Conservation (phyloP, 2,113 vertebrate genomes). For the Pantherophis guttatus region DNA sequence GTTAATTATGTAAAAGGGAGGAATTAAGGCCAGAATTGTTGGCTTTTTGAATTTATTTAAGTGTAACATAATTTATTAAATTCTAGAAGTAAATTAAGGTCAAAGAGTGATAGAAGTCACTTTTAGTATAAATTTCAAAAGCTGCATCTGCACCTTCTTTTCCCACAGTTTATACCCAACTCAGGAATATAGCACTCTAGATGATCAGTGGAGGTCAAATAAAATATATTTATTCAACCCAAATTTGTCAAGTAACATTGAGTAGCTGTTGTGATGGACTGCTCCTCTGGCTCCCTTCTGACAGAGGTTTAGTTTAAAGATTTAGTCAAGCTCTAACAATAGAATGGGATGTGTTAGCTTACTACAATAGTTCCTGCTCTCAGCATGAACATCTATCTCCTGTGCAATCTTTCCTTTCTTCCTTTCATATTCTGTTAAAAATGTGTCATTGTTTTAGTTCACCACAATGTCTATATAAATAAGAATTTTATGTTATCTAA, state of each 20-base stretch:
- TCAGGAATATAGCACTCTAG: not conserved
- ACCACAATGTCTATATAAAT: not conserved
- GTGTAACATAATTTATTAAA: not conserved
- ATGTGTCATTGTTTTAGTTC: not conserved
- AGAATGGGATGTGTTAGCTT: not conserved
- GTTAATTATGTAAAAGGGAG: not conserved
- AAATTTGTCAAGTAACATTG: not conserved
- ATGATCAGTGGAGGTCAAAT: not conserved
- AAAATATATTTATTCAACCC: not conserved
- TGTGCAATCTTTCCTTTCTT: not conserved
- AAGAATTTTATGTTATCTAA: not conserved
- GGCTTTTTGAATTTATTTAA: not conserved
- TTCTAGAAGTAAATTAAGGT: not conserved
- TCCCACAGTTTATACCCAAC: not conserved
- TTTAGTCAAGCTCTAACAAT: not conserved
- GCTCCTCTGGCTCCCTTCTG: not conserved
- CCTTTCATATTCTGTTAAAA: not conserved
- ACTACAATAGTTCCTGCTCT: not conserved
- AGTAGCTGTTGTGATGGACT: not conserved
- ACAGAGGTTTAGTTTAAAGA: not conserved
- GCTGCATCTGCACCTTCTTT: not conserved
- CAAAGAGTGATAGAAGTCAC: not conserved
- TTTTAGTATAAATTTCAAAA: not conserved
- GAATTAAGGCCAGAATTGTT: not conserved
- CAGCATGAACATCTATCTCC: not conserved